phyloP scores from a whole-genome alignment of 1,140 invertebrate genomes.

The Condylostylus longicornis region DNA sequence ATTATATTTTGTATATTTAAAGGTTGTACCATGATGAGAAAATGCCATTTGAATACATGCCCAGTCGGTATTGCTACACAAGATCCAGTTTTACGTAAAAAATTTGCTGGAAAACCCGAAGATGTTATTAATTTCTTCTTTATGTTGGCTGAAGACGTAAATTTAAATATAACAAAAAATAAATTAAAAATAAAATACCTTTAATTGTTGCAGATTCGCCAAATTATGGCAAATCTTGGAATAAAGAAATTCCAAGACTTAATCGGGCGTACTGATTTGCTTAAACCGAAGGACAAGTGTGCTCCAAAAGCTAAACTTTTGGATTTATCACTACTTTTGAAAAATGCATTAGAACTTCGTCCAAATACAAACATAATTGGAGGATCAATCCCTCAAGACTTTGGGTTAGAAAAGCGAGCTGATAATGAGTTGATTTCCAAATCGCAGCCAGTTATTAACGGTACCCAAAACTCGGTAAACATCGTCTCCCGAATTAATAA shows the following conservation, averaged over 20 bases:
- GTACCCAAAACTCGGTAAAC: conserved; percentile 46
- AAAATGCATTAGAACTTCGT: conserved; percentile 76
- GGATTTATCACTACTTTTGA: conserved; percentile 72
- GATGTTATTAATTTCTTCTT: conserved; percentile 97
- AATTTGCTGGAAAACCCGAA: conserved; percentile 95
- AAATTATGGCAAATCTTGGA: conserved; percentile 80
- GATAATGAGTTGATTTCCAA: conserved; percentile 74
- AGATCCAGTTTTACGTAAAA: conserved; percentile 86
- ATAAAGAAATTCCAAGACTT: conserved; percentile 82
- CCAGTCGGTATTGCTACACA: conserved; percentile 97
- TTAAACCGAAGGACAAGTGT: conserved; percentile 48
- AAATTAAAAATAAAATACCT: background rate
- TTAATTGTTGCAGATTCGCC: conserved; percentile 45
- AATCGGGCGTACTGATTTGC: conserved; percentile 83
- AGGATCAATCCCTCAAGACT: conserved; percentile 74
- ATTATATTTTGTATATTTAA: conserved; percentile 5
- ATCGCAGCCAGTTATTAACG: conserved; percentile 58
- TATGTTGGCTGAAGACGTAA: conserved; percentile 90
- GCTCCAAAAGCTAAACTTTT: conserved; percentile 69
- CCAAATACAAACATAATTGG: conserved; percentile 84
- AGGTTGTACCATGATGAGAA: conserved; percentile 99
- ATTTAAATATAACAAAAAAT: conserved; percentile 8
- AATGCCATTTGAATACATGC: conserved; percentile 98
- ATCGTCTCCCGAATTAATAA: conserved; percentile 78
- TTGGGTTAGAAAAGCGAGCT: conserved; percentile 75